Base-by-base conservation (phyloP, 2,888 invertebrate genomes). In the Chaitophorus viminalis region DNA sequence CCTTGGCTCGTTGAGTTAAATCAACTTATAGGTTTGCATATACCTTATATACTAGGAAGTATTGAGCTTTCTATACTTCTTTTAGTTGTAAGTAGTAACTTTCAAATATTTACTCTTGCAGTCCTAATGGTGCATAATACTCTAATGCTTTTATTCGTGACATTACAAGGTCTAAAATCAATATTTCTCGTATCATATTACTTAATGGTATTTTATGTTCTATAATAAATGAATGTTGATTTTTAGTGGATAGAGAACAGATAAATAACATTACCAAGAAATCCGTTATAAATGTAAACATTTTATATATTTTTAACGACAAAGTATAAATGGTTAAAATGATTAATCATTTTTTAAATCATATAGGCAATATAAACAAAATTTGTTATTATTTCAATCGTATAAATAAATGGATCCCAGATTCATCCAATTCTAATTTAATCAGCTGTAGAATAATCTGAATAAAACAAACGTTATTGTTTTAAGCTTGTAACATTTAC, bases 151-250 rank as follows among this genome's bases (percentile, higher is more conserved):
- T 25, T 31, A 31, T 70, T 33, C 33, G 60, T 74, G 74, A 60
- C 60, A 75, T 17, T 21, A 39, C 39, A 29, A 65, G 25, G 46
- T 75, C 65, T 29, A 84, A 60, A 17, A 84, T 84, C 65, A 65
- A 84, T 84, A 76, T 65, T 84, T 76, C 46, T 65, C 25, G 31
- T 17, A 39, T 76, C 75, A 18, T 65, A 25, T 75, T 60, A 83
- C 54, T 74, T 33, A 25, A 75, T 54, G 25, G 31, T 31, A 0
- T 36, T 60, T 68, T 46, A 65, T 81, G 39, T 65, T 36, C n/a
- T 29, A 68, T 81, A 18, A 29, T 8, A 4, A 65, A 65, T 8
- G 54, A 78, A 60, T 36, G 36, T 36, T 36, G 18, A 33, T 60
- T 25, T 60, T 60, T 60, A 21, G 25, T 60, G 0, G 14, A 18